A percentile compares a stretch with the other conserved stretches of the same genome.
Evolutionary conservation across 2,113 vertebrate genomes (phyloP).

Genomic region (Pithys albifrons): DNA sequence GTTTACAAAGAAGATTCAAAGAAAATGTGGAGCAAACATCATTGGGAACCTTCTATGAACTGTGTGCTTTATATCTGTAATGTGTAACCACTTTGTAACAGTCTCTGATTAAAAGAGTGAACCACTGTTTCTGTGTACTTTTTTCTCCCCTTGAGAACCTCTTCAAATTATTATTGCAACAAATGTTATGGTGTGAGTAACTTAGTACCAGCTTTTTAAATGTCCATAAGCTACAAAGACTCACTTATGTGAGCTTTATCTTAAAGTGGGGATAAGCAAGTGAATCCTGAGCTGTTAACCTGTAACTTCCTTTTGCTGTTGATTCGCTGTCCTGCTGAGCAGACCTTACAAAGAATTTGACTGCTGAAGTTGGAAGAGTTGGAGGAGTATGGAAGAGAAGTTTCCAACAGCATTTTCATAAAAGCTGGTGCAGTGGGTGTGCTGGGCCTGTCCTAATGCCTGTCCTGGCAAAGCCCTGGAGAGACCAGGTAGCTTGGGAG

Average conservation of each 20-base stretch:
- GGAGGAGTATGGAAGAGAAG: background rate
- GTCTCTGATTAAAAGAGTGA: conserved; percentile 56
- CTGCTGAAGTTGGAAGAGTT: background rate
- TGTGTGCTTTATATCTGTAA: conserved; percentile 11
- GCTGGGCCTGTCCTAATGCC: background rate
- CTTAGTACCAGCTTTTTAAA: background rate
- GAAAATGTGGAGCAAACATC: background rate
- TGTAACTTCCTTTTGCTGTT: background rate
- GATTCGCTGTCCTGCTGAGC: background rate
- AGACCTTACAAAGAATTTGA: background rate
- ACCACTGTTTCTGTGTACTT: background rate
- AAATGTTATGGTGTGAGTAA: background rate
- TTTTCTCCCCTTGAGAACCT: background rate
- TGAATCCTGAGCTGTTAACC: background rate
- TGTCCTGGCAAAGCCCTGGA: background rate
- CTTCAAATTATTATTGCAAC: background rate
- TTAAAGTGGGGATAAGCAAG: background rate
- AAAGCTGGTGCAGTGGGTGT: background rate
- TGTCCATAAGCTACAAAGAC: background rate
- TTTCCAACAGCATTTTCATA: background rate
- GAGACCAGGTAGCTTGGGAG: background rate
- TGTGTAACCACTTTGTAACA: background rate
- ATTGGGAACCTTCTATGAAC: background rate
- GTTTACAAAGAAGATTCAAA: conserved; percentile 35
- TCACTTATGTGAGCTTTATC: background rate